Evolutionary conservation across 2,113 vertebrate species (phyloP), one percentile per base, ranked within the genome.

Genomic region (Engraulis encrasicolus): DNA sequence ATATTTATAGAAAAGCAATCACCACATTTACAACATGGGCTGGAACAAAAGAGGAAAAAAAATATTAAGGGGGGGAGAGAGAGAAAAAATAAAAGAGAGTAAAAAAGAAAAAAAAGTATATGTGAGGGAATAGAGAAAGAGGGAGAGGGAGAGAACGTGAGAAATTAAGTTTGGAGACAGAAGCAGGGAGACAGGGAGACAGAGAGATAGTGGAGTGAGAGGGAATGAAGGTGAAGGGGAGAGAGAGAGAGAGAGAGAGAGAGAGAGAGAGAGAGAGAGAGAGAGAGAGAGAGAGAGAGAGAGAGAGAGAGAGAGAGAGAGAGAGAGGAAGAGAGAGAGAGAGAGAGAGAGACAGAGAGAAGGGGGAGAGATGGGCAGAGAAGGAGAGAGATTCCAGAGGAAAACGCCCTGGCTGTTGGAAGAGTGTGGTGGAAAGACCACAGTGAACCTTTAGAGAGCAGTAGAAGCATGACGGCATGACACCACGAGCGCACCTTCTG

Each of bases 311-410:
- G 61, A 34, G n/a, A 17, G 7, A 71, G 23, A 15, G 61, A 71
- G 27, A 34, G 1, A 1, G 23, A 31, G 2, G 27, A 7, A 27
- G 11, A 36, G 27, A 61, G 81, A 88, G 66, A 20, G 19, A 52
- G 48, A 23, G 27, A 38, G 23, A 78, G 36, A 37, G 27, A 37
- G 74, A 20, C 15, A n/a, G 27, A 37, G 31, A 40, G 50, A 49
- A 40, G 78, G 82, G 83, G 86, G 19, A 38, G 86, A 84, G 85
- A 45, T 12, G 31, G 38, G 18, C 48, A 36, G 27, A 52, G 27
- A 49, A 87, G 81, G 86, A 90, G 79, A 85, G 50, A 79, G 81
- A 87, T 58, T 74, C 66, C 66, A 74, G 27, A 74, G 66, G 61
- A 74, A 74, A 36, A 74, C 66, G 66, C 66, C 66, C 66, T 74